Conservation (phyloP, 2,113 vertebrate species). For the Pseudolaguvia tuberculata region DNA sequence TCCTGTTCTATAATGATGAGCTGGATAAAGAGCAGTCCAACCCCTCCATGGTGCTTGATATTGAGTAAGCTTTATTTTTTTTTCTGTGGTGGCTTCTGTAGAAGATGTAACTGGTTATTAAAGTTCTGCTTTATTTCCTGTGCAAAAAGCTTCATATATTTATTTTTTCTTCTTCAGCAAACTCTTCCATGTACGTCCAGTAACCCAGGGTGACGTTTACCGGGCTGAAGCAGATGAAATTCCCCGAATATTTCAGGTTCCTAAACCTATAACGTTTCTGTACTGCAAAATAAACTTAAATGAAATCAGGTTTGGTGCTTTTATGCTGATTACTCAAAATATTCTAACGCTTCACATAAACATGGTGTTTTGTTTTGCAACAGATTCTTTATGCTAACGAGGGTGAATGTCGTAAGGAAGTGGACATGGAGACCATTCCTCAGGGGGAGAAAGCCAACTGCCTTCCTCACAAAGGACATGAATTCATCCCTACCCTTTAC, state of each 20-base stretch:
- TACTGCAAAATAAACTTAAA: background rate
- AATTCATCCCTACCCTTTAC: slow-evolving; percentile 97
- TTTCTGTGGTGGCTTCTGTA: too few species aligned
- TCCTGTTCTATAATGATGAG: slow-evolving; percentile 97
- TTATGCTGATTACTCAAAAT: too few species aligned
- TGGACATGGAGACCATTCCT: slow-evolving; percentile 82
- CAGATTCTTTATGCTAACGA: slow-evolving; percentile 98
- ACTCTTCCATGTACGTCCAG: slow-evolving; percentile 95
- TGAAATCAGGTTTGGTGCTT: too few species aligned
- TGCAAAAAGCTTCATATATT: background rate
- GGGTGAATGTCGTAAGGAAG: slow-evolving; percentile 94
- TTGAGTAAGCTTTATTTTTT: slow-evolving; percentile 79
- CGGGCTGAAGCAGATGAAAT: slow-evolving; percentile 97
- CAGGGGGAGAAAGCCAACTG: slow-evolving; percentile 93
- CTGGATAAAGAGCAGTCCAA: slow-evolving; percentile 95
- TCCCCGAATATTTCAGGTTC: slow-evolving; percentile 97
- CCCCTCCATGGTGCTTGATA: slow-evolving; percentile 98
- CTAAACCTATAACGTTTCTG: background rate
- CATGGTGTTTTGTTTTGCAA: background rate
- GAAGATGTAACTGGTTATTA: too few species aligned
- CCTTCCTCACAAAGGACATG: slow-evolving; percentile 94
- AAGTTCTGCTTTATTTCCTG: background rate
- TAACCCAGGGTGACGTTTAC: slow-evolving; percentile 98
- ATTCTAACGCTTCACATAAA: background rate
- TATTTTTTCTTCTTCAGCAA: slow-evolving; percentile 69